A percentile compares a stretch with the other conserved stretches of the same genome.
Conservation (phyloP, 2,797 vertebrate species). For the Setipinna tenuifilis region DNA sequence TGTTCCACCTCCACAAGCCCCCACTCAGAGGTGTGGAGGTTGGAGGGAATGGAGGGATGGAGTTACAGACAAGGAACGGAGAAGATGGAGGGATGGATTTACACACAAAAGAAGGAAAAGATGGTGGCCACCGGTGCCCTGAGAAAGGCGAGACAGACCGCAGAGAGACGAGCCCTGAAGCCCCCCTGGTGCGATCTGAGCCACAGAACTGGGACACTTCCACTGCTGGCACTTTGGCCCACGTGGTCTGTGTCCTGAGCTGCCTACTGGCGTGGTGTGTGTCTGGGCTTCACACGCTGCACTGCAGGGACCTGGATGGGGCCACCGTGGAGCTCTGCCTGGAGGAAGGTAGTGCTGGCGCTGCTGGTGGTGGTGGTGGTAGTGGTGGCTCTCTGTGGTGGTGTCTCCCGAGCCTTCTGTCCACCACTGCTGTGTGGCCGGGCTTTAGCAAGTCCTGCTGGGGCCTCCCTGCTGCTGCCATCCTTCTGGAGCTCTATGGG, state of each 20-base stretch:
- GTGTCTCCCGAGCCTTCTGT: slow-evolving; percentile 71
- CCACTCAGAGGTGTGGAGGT: not conserved
- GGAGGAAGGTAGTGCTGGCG: not conserved
- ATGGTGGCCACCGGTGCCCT: not conserved
- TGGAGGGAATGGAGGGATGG: not conserved
- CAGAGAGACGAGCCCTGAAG: not conserved
- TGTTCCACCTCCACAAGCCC: slow-evolving; percentile 51
- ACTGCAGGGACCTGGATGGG: slow-evolving; percentile 60
- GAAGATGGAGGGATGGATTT: not conserved
- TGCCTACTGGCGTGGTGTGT: slow-evolving; percentile 69
- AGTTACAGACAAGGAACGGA: not conserved
- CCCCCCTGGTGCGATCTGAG: not conserved
- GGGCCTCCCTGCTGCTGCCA: slow-evolving; percentile 52
- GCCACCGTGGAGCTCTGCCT: slow-evolving; percentile 60
- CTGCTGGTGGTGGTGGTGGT: not conserved
- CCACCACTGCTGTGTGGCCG: slow-evolving; percentile 41
- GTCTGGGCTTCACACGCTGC: slow-evolving; percentile 58
- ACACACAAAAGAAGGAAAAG: not conserved
- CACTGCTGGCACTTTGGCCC: not conserved
- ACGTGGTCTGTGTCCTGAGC: slow-evolving; percentile 64
- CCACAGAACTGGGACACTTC: slow-evolving; percentile 22
- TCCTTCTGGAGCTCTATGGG: slow-evolving; percentile 57
- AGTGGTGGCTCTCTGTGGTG: slow-evolving; percentile 59
- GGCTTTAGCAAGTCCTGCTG: slow-evolving; percentile 50
- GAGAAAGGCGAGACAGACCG: not conserved